These are phyloP conservation scores for Drosophila jambulina DNA, from an alignment of 1,140 invertebrate genomes.

Conservation along the genomic window DNA sequence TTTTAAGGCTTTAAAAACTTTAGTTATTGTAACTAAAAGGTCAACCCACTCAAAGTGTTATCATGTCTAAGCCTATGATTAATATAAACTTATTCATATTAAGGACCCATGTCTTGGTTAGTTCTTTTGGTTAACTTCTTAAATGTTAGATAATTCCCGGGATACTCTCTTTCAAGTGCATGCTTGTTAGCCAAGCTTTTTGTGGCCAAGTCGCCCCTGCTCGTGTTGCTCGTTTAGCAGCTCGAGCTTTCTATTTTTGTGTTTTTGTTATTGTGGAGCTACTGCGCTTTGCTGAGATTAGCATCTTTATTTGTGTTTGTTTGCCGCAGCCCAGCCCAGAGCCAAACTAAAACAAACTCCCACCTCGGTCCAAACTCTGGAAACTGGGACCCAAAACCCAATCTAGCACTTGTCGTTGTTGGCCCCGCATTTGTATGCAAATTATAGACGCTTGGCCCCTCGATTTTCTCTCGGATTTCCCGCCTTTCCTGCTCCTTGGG, in stretches of 20 bases:
- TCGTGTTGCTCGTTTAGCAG: slow-evolving; percentile 63
- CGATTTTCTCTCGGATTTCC: slow-evolving; percentile 50
- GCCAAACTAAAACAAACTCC: slow-evolving; percentile 56
- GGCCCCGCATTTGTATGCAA: slow-evolving; percentile 79
- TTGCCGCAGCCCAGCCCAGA: slow-evolving; percentile 61
- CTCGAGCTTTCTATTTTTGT: slow-evolving; percentile 45
- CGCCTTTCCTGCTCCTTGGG: slow-evolving; percentile 27
- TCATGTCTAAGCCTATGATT: background rate
- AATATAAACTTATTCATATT: background rate
- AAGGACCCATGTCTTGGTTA: background rate
- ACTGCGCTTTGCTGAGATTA: slow-evolving; percentile 77
- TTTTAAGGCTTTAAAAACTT: no score
- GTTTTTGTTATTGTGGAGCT: slow-evolving; percentile 30
- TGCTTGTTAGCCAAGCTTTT: slow-evolving; percentile 43
- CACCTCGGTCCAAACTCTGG: slow-evolving; percentile 16
- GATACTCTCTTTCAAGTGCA: slow-evolving; percentile 6
- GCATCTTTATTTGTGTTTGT: slow-evolving; percentile 83
- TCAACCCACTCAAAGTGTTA: background rate
- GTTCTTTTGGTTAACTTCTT: background rate
- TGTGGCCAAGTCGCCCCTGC: slow-evolving; percentile 35
- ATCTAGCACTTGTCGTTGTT: slow-evolving; percentile 55
- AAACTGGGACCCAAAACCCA: slow-evolving; percentile 41
- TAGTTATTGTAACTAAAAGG: background rate
- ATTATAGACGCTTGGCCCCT: slow-evolving; percentile 77
- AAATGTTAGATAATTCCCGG: background rate